phyloP scores from a whole-genome alignment of 2,113 vertebrate genomes.

The Trochalopteron elliotii region DNA sequence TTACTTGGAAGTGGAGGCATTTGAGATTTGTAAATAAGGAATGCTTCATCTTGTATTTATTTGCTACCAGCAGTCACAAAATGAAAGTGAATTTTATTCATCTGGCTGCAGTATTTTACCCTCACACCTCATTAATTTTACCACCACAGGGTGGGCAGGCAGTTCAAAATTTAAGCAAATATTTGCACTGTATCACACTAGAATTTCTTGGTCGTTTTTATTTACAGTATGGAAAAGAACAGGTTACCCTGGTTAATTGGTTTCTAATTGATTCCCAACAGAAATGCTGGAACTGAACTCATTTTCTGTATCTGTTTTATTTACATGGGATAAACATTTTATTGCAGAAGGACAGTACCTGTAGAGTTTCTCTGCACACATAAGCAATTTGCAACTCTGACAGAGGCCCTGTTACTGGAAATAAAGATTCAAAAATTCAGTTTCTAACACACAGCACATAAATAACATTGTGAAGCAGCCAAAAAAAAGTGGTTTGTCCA shows the following conservation, averaged over 20 bases:
- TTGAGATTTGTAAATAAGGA: not conserved
- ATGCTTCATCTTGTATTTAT: not conserved
- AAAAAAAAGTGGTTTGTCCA: not conserved
- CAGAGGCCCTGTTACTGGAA: conserved; percentile 92
- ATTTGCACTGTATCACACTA: not conserved
- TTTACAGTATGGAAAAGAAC: not conserved
- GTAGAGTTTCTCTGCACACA: conserved; percentile 93
- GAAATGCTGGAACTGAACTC: not conserved
- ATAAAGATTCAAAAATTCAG: not conserved
- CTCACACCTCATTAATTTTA: not conserved
- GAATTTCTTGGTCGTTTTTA: not conserved
- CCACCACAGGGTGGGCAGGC: not conserved
- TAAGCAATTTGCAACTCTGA: conserved; percentile 95
- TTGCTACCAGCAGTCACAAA: not conserved
- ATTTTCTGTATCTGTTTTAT: not conserved
- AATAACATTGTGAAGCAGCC: not conserved
- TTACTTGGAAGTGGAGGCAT: not conserved
- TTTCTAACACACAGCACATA: rapidly evolving
- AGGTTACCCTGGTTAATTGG: not conserved
- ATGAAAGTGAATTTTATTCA: not conserved
- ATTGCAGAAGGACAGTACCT: conserved; percentile 76
- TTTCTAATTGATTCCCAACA: not conserved
- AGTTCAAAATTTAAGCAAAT: not conserved
- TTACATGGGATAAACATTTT: not conserved
- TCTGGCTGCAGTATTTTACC: not conserved